Evolutionary conservation across 1,140 invertebrate species (phyloP).

Genomic region (Acromyrmex heyeri): DNA sequence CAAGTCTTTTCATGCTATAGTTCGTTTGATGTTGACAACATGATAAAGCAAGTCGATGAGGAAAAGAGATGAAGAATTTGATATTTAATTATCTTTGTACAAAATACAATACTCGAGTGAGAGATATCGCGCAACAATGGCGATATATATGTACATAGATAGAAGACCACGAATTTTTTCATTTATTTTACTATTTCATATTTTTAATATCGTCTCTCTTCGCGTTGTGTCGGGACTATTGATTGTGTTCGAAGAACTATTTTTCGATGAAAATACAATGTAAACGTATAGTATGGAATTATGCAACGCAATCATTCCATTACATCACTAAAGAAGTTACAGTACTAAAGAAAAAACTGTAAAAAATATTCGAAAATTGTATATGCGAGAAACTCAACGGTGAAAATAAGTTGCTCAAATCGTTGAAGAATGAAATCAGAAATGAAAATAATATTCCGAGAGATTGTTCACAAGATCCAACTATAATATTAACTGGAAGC

Average conservation of each 20-base stretch:
- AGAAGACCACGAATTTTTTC: not conserved
- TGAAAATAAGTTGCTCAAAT: not conserved
- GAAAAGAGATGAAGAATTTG: not conserved
- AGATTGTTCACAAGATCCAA: not conserved
- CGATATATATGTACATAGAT: not conserved
- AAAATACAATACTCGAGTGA: constrained; percentile 22
- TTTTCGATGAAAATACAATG: constrained; percentile 7
- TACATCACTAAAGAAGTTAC: not conserved
- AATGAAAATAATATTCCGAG: constrained; percentile 5
- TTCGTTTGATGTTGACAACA: constrained; percentile 1
- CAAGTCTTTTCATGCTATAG: not conserved
- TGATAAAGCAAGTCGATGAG: constrained; percentile 19
- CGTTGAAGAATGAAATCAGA: not conserved
- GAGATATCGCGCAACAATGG: constrained; percentile 3
- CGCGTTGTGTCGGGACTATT: not conserved
- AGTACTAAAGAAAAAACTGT: not conserved
- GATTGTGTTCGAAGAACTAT: constrained; percentile 5
- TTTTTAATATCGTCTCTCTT: constrained; percentile 2
- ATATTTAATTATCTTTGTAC: constrained; percentile 2
- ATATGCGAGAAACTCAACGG: not conserved
- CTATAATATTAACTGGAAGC: not conserved
- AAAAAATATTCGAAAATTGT: not conserved
- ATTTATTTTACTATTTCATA: not conserved
- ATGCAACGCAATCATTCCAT: not conserved
- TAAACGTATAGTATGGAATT: not conserved